phyloP scores from a whole-genome alignment of 2,888 invertebrate genomes.

The Drosophila macrospina region DNA sequence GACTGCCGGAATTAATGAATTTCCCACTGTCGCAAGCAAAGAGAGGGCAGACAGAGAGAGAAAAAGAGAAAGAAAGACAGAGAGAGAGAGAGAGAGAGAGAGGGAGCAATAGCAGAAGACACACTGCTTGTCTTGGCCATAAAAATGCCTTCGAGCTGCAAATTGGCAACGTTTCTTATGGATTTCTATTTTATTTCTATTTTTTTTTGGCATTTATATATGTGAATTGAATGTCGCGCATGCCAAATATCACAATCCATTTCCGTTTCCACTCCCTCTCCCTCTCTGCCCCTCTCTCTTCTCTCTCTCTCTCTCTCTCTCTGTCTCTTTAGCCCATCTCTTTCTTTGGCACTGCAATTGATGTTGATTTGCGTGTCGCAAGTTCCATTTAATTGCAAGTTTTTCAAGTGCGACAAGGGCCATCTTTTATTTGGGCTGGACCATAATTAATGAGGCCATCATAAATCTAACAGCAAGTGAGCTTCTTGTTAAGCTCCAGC shows the following conservation, averaged over 20 bases:
- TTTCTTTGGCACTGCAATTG: conserved; percentile 53
- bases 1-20: conserved; percentile 74
- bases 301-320: too few relatives aligned
- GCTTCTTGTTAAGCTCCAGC: conserved; percentile 6
- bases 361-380: conserved; percentile 77
- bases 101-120: neutral
- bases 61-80: neutral
- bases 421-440: conserved; percentile 59
- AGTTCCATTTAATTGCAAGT: conserved; percentile 68
- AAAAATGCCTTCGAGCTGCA: conserved; percentile 66
- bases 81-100: neutral
- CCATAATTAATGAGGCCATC: conserved; percentile 77
- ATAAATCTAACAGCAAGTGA: conserved; percentile 66
- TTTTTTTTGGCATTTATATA: conserved; percentile 27
- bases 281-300: conserved; percentile 13
- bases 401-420: conserved; percentile 66
- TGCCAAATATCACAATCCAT: conserved; percentile 71
- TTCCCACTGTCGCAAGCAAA: conserved; percentile 16
- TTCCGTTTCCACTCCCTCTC: conserved; percentile 18
- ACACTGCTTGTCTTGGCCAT: conserved; percentile 41
- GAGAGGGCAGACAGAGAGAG: neutral
- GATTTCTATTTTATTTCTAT: conserved; percentile 27
- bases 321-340: neutral
- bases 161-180: conserved; percentile 56
- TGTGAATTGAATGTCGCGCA: conserved; percentile 61